Percentiles rank a stretch among this genome's conserved stretches.
These are phyloP conservation scores for Flabesymbios commensalis DNA, from an alignment of 2,888 invertebrate species.

Conservation along the genomic window DNA sequence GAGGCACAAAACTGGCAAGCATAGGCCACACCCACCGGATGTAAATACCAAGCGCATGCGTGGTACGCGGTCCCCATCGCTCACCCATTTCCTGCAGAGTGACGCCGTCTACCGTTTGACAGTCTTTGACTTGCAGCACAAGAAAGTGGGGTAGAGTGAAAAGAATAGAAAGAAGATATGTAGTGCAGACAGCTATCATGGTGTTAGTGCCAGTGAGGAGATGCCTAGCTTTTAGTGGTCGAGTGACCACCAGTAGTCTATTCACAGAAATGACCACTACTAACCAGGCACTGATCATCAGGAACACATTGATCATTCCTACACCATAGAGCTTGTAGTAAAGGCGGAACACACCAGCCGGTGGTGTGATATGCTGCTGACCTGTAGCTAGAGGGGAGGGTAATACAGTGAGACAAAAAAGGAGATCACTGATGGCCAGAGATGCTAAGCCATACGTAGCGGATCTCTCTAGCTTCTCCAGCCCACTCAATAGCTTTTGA, in stretches of 20 bases:
- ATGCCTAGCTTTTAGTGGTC: constrained; percentile 67
- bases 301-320: constrained; percentile 51
- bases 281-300: constrained; percentile 76
- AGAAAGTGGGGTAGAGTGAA: constrained; percentile 68
- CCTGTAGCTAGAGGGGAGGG: too few species aligned
- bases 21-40: constrained; percentile 44
- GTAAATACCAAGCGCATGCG: constrained; percentile 6
- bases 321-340: constrained; percentile 48
- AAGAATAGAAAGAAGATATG: constrained; percentile 71
- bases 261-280: constrained; percentile 75
- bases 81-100: too few species aligned
- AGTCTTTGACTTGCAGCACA: constrained; percentile 1
- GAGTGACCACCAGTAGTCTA: constrained; percentile 75
- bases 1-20: constrained; percentile 49
- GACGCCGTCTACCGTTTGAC: too few species aligned
- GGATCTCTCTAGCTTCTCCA: too few species aligned
- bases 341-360: too few species aligned
- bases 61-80: not conserved
- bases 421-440: too few species aligned
- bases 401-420: too few species aligned
- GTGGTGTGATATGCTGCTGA: too few species aligned
- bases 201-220: constrained; percentile 67
- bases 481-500: too few species aligned
- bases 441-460: too few species aligned
- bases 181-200: constrained; percentile 69